Base-by-base conservation (phyloP, 2,888 invertebrate species). In the Plebejus argus region DNA sequence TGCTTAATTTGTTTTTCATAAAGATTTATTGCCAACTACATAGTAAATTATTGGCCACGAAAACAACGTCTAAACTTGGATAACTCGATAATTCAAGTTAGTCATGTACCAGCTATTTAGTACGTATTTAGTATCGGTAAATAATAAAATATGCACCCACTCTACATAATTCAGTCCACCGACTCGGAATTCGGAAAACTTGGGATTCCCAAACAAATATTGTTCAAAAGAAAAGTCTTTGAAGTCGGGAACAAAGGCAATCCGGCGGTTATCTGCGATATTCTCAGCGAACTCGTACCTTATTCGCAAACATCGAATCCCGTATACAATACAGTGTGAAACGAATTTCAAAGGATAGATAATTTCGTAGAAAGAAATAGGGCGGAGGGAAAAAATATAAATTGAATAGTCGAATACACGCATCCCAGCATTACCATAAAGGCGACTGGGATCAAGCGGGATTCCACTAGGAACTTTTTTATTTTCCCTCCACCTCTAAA, bases 401-500 rank as follows among this genome's bases (percentile, higher is more conserved):
- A 93, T 93, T 93, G 93, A 93, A 93, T 93, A 93, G 93, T 92
- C 93, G 92, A 93, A 93, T 93, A 93, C 93, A 93, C 93, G 93
- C 92, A 93, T 92, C 93, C 92, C 90, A 90, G 93, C 89, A 93
- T 93, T 93, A 93, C 92, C 93, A 93, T 93, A 93, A 93, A 93
- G 92, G 93, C 93, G 91, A 91, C 92, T 90, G 92, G 93, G 93
- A 93, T 93, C 93, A 94, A 93, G 87, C 84, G 85, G 94, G 94
- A 93, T 94, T 94, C 93, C 91, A 90, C 90, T 92, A 92, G 91
- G 93, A 93, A 94, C 93, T 94, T 94, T 93, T 94, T 94, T 94
- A 94, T 94, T 94, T 93, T 93, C 93, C 92, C 92, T 91, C 93
- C 91, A 93, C 93, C 93, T 93, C 93, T 94, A 94, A 93, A 94